Evolutionary conservation across 1,140 invertebrate species (phyloP).

Genomic region (Chelonus insularis): DNA sequence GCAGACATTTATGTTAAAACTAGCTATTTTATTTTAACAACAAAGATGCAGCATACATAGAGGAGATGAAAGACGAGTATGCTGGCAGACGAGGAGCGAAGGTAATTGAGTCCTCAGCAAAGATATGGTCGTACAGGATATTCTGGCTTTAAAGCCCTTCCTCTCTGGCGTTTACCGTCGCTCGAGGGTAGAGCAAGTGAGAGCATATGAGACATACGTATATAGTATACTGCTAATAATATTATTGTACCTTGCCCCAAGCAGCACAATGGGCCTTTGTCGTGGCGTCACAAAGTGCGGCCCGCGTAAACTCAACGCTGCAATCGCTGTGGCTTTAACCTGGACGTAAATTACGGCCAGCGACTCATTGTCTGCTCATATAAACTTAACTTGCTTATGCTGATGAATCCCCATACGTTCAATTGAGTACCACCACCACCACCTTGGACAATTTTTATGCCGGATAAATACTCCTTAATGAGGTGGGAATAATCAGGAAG

Average conservation of each 20-base stretch:
- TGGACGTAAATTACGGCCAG: neutral
- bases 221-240: conserved; percentile 44
- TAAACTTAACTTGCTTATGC: neutral
- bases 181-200: conserved; percentile 22
- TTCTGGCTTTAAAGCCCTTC: neutral
- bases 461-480: conserved; percentile 15
- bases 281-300: conserved; percentile 32
- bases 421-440: too few relatives aligned
- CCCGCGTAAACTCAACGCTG: conserved; percentile 28
- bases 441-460: too few relatives aligned
- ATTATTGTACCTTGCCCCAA: conserved; percentile 38
- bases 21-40: too few relatives aligned
- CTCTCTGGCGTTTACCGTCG: conserved; percentile 35
- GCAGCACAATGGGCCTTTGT: conserved; percentile 47
- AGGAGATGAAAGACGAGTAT: neutral
- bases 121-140: neutral
- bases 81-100: conserved; percentile 6
- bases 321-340: conserved; percentile 28
- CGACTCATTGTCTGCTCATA: conserved; percentile 1
- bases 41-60: too few relatives aligned
- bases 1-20: too few relatives aligned
- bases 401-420: neutral
- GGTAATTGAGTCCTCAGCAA: conserved; percentile 44
- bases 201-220: conserved; percentile 27
- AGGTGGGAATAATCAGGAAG: conserved; percentile 12